Evolutionary conservation across 2,797 vertebrate genomes (phyloP).

Genomic region (Phataginus tetradactyla): DNA sequence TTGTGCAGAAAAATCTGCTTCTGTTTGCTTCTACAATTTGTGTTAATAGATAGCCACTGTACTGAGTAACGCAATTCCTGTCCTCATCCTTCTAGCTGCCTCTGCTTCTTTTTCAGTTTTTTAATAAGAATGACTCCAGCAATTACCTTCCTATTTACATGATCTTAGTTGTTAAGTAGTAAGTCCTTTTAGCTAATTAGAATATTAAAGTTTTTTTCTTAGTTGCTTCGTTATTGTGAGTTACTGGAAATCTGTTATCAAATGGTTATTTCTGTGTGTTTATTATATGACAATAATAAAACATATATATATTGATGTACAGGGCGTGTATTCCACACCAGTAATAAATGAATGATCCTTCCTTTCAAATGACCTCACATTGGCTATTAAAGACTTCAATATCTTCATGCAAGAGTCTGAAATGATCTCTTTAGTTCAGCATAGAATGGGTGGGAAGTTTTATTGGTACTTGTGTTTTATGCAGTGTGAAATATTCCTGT

Average conservation of each 20-base stretch:
- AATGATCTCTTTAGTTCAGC: not conserved
- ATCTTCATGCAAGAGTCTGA: not conserved
- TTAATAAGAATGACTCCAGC: slow-evolving; percentile 37
- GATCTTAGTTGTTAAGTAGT: not conserved
- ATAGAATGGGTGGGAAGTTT: not conserved
- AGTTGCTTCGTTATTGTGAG: slow-evolving; percentile 6
- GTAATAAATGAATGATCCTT: not conserved
- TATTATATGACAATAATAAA: not conserved
- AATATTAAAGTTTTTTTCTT: not conserved
- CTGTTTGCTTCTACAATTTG: not conserved
- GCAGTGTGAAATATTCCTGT: not conserved
- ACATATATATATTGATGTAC: not conserved
- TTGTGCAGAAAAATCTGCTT: slow-evolving; percentile 84
- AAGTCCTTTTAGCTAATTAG: not conserved
- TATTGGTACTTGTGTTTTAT: slow-evolving; percentile 31
- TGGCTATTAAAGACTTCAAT: not conserved
- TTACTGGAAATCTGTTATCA: not conserved
- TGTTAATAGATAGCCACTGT: not conserved
- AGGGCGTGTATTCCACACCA: not conserved
- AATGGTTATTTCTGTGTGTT: slow-evolving; percentile 50
- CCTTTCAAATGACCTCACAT: slow-evolving; percentile 4
- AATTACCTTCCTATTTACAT: slow-evolving; percentile 50
- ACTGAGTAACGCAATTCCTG: slow-evolving; percentile 38
- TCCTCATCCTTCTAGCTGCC: not conserved
- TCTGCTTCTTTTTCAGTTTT: slow-evolving; percentile 40